phyloP scores from a whole-genome alignment of 2,113 vertebrate genomes.

The Aspiorhynchus laticeps region DNA sequence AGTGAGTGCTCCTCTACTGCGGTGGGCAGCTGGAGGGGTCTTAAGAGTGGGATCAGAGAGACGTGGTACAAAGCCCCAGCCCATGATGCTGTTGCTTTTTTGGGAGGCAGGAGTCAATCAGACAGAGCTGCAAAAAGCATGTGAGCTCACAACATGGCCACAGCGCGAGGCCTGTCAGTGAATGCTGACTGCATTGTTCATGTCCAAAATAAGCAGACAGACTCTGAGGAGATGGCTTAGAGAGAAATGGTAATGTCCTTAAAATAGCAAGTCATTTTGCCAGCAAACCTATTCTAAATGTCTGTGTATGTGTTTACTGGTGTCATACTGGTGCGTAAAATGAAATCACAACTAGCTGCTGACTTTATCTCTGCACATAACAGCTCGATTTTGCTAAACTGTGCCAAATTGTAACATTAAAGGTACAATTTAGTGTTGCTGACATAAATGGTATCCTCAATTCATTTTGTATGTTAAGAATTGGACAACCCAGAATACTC shows the following conservation, averaged over 20 bases:
- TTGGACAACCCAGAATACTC: background rate
- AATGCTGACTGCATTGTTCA: constrained; percentile 68
- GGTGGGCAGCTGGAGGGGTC: constrained; percentile 75
- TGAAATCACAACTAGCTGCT: background rate
- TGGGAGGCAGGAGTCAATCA: constrained; percentile 87
- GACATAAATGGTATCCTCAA: background rate
- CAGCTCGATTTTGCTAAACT: background rate
- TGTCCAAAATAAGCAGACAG: constrained; percentile 83
- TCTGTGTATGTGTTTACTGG: background rate
- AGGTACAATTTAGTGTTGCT: background rate
- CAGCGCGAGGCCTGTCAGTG: constrained; percentile 77
- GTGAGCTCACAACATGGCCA: constrained; percentile 84
- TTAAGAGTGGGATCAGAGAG: constrained; percentile 82
- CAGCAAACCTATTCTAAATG: background rate
- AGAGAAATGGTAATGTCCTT: constrained; percentile 19
- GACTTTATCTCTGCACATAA: background rate
- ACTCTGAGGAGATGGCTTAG: constrained; percentile 7
- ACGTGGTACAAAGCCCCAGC: constrained; percentile 79
- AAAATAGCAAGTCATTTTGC: background rate
- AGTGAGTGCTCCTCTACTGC: constrained; percentile 75
- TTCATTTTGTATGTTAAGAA: background rate
- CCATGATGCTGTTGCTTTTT: constrained; percentile 92
- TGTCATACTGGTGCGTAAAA: background rate
- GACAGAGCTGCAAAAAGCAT: constrained; percentile 90
- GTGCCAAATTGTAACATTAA: background rate